These are phyloP conservation scores for Mythimna loreyi DNA, from an alignment of 2,888 invertebrate genomes.

Conservation along the genomic window DNA sequence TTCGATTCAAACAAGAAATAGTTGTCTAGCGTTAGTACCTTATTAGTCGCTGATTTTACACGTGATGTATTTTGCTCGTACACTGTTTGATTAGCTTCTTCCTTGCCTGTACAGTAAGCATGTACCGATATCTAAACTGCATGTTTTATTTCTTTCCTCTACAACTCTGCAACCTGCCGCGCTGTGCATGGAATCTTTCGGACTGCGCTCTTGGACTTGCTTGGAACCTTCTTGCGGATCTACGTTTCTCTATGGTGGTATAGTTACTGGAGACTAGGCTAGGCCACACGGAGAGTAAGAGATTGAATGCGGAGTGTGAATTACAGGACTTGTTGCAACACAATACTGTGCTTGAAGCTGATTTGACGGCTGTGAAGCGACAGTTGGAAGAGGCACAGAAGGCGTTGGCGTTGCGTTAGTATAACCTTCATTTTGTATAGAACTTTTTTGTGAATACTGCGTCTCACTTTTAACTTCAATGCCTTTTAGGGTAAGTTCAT, in stretches of 20 bases:
- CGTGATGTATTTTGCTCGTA: constrained; percentile 23
- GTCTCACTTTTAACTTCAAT: neutral
- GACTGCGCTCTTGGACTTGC: constrained; percentile 63
- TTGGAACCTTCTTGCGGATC: constrained; percentile 70
- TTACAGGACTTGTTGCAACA: constrained; percentile 92
- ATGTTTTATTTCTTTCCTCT: constrained; percentile 83
- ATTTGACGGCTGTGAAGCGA: constrained; percentile 88
- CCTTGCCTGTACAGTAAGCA: constrained; percentile 48
- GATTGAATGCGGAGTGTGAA: constrained; percentile 91
- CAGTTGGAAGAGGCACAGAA: constrained; percentile 83
- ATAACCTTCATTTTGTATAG: constrained; percentile 39
- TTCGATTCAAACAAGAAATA: neutral
- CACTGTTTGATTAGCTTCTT: constrained; percentile 46
- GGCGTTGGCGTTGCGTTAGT: constrained; percentile 84
- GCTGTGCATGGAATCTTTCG: constrained; percentile 67
- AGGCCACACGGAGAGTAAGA: constrained; percentile 91
- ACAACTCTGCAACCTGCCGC: constrained; percentile 72
- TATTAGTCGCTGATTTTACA: constrained; percentile 2
- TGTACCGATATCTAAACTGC: constrained; percentile 79
- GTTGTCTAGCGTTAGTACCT: neutral
- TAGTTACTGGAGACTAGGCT: constrained; percentile 92
- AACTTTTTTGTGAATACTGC: constrained; percentile 13
- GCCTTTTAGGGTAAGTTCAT: constrained; percentile 23
- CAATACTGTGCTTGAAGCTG: constrained; percentile 92
- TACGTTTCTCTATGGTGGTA: constrained; percentile 70